Evolutionary conservation across 2,888 invertebrate species (phyloP).

Genomic region (Acheta domesticus): DNA sequence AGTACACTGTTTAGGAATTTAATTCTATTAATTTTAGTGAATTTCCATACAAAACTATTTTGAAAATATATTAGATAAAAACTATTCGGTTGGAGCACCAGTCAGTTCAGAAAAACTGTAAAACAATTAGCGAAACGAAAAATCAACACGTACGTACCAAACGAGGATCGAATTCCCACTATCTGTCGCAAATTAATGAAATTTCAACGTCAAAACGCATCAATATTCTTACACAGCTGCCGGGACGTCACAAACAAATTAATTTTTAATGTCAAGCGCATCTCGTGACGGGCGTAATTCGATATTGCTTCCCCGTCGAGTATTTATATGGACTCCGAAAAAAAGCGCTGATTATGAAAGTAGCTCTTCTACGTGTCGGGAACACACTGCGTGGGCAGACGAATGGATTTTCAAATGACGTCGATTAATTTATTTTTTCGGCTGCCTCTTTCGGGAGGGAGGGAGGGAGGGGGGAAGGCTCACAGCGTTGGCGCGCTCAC

Average conservation of each 20-base stretch:
- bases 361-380: background rate
- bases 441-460: background rate
- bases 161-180: background rate
- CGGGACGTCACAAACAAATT: constrained; percentile 4
- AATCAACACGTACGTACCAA: background rate
- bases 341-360: background rate
- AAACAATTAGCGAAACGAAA: background rate
- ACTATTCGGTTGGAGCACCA: too few species aligned
- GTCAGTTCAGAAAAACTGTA: too few species aligned
- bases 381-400: background rate
- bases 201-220: background rate
- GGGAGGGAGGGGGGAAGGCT: background rate
- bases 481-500: too few species aligned
- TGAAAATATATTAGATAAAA: too few species aligned
- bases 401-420: constrained; percentile 5
- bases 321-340: background rate
- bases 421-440: background rate
- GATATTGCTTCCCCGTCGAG: background rate
- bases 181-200: background rate
- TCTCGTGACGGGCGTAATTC: background rate
- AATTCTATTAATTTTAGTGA: too few species aligned
- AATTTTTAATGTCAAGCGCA: constrained; percentile 8
- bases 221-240: background rate
- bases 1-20: too few species aligned
- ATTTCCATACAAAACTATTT: too few species aligned